Base-by-base conservation (phyloP, 2,888 invertebrate species). In the Euzophera pinguis region DNA sequence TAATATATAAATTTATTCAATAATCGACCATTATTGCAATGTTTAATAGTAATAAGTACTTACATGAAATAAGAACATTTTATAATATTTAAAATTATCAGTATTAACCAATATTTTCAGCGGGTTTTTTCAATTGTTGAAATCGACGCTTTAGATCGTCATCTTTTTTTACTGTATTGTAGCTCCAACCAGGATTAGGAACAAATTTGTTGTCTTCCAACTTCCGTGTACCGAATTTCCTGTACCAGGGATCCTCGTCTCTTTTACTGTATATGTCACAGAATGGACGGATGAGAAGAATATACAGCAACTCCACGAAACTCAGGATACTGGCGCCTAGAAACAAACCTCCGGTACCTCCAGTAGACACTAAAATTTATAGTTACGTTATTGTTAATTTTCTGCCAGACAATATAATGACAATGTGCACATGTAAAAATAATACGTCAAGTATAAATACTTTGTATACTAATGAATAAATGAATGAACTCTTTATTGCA, bases 271-370 rank as follows among this genome's bases (percentile, higher is more conserved):
- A 90, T 53, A 89, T 81, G 53, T 88, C 85, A 59, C 83, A 89
- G 59, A 89, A 86, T 1, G 90, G 89, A 64, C 74, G 87, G 64
- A 77, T 81, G 58, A 81, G 83, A 14, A 93, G 72, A 57, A 92
- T 93, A 68, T 93, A 93, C 27, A 93, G 64, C 4, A 93, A 78
- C 65, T 94, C 93, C 9, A 93, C 92, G 61, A 93, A 92, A 63
- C 93, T 93, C 0, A 94, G 80, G n/a, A 93, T 75, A 62, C 93
- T 93, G 0, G 93, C 93, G 7, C 93, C 93, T 10, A 93, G 89
- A 64, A 93, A 93, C 0, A 94, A 75, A 0, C 93, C 93, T 0
- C 93, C 92, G 0, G 93, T 93, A 45, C 93, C 93, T 0, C 93
- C 93, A 52, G 93, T 92, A 0, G 93, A 93, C 17, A 93, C 93